Conservation (phyloP, 1,140 invertebrate species). For the Eumaeus atala region DNA sequence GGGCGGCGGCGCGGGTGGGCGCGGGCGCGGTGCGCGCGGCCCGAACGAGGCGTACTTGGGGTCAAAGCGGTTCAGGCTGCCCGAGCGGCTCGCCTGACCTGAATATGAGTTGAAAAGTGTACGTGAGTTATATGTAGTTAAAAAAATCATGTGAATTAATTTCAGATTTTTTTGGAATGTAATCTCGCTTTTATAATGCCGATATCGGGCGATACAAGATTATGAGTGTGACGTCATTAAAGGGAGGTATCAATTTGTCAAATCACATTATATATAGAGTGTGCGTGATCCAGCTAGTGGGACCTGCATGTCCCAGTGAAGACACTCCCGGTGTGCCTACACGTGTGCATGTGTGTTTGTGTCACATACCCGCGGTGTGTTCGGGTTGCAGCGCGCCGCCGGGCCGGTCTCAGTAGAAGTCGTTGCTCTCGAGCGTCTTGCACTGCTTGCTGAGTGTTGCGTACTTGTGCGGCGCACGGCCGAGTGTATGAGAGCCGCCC, state of each 20-base stretch:
- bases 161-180: too few species aligned
- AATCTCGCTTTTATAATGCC: too few species aligned
- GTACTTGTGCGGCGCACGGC: conserved; percentile 81
- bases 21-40: conserved; percentile 73
- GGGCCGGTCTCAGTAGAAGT: conserved; percentile 92
- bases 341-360: neutral
- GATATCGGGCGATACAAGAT: too few species aligned
- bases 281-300: too few species aligned
- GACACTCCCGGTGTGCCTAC: too few species aligned
- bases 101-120: conserved; percentile 5
- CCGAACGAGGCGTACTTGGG: conserved; percentile 78
- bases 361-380: conserved; percentile 37
- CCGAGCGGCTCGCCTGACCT: conserved; percentile 47
- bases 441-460: conserved; percentile 94
- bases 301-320: too few species aligned
- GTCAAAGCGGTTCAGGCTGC: conserved; percentile 76
- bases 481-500: conserved; percentile 72
- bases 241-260: too few species aligned
- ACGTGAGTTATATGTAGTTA: too few species aligned
- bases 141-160: too few species aligned
- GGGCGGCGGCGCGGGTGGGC: conserved; percentile 53
- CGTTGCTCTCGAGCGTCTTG: conserved; percentile 93
- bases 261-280: too few species aligned
- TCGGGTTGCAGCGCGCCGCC: conserved; percentile 74
- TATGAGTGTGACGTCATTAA: too few species aligned